These are phyloP conservation scores for Ceratothoa steindachneri DNA, from an alignment of 2,888 invertebrate species.

Conservation along the genomic window DNA sequence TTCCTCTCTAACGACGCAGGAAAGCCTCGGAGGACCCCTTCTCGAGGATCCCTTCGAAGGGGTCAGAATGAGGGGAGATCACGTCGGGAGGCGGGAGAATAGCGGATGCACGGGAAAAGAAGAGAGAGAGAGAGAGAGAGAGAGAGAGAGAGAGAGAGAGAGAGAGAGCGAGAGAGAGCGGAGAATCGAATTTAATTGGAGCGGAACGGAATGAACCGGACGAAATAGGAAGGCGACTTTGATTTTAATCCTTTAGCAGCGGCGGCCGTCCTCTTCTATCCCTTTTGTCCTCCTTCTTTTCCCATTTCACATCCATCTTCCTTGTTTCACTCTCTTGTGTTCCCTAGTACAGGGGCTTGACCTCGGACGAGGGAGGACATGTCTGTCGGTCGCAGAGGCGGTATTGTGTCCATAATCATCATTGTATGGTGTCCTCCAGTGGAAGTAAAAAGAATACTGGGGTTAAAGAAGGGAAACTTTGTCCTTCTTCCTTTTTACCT, in stretches of 20 bases:
- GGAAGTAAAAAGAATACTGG: no score
- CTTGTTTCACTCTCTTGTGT: no score
- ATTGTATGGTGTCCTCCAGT: no score
- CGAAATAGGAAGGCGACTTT: not conserved
- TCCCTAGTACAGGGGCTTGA: no score
- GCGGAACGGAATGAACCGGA: not conserved
- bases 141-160: slow-evolving; percentile 9
- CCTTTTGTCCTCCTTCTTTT: no score
- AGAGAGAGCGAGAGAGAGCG: not conserved
- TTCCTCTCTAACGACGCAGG: slow-evolving; percentile 12
- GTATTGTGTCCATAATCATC: no score
- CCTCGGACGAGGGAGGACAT: no score
- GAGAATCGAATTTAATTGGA: not conserved
- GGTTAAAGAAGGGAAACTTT: no score
- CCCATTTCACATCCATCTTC: no score
- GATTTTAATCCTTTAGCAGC: not conserved
- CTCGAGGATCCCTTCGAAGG: not conserved
- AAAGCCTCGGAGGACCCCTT: not conserved
- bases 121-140: not conserved
- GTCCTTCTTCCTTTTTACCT: no score
- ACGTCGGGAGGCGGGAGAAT: not conserved
- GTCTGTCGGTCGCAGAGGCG: no score
- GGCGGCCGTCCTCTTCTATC: no score
- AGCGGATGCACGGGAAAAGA: not conserved
- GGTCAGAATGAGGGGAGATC: slow-evolving; percentile 6